Evolutionary conservation across 2,113 vertebrate species (phyloP).

Genomic region (Catagonus wagneri): DNA sequence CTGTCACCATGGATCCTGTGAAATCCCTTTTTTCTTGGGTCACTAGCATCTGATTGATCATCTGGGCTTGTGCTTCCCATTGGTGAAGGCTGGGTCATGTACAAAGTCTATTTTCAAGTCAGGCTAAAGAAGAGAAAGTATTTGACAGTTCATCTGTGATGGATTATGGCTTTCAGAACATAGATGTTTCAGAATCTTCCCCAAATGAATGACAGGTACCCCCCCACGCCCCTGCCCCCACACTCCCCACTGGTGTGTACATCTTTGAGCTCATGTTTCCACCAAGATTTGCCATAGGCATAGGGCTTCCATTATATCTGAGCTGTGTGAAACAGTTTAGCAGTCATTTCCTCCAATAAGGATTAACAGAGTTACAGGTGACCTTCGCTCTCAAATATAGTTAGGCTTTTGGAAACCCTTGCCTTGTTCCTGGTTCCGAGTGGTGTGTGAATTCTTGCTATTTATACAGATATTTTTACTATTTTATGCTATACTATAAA

Average conservation of each 20-base stretch:
- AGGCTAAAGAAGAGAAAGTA: neutral
- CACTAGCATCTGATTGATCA: neutral
- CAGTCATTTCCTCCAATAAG: neutral
- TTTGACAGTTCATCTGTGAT: neutral
- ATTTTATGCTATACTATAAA: neutral
- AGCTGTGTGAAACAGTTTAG: neutral
- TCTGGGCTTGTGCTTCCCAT: neutral
- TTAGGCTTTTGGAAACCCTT: neutral
- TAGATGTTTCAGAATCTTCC: neutral
- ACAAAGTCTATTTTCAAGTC: neutral
- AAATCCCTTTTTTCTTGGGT: neutral
- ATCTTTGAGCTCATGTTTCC: neutral
- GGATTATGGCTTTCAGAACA: neutral
- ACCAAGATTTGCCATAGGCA: fast-evolving
- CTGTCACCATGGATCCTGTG: neutral
- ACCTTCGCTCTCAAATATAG: neutral
- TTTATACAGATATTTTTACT: neutral
- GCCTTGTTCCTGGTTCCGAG: neutral
- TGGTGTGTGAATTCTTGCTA: neutral
- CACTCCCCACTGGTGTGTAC: neutral
- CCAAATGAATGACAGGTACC: neutral
- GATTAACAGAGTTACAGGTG: neutral
- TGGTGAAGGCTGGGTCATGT: neutral
- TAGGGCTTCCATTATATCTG: too few species aligned
- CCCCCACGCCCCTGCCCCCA: neutral